Evolutionary conservation across 2,797 vertebrate genomes (phyloP).

Genomic region (Falco rusticolus): DNA sequence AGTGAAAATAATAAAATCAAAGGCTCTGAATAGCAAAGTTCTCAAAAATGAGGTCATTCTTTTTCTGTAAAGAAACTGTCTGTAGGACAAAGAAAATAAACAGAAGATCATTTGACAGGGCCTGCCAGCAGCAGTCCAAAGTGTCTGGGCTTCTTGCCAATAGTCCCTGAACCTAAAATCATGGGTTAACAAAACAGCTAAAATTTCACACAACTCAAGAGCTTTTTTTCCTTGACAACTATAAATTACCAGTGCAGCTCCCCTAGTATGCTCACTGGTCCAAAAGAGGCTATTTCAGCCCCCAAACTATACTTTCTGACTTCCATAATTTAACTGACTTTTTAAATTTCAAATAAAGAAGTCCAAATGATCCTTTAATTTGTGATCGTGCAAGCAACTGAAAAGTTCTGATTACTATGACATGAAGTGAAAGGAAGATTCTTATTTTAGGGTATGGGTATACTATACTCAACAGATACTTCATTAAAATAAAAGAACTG

Average conservation of each 20-base stretch:
- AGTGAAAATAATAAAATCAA: not conserved
- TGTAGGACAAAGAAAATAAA: slow-evolving; percentile 11
- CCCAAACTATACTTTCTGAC: not conserved
- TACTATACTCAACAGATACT: not conserved
- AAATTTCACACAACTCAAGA: slow-evolving; percentile 17
- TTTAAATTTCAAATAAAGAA: not conserved
- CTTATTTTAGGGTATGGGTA: not conserved
- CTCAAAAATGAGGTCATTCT: not conserved
- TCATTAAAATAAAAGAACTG: not conserved
- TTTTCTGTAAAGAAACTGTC: not conserved
- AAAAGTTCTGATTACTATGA: not conserved
- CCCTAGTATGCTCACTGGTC: not conserved
- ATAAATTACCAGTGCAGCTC: not conserved
- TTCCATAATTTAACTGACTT: not conserved
- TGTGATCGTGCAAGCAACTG: not conserved
- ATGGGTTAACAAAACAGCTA: slow-evolving; percentile 30
- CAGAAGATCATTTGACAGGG: not conserved
- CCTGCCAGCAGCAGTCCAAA: not conserved
- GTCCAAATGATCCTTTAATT: not conserved
- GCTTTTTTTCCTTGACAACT: not conserved
- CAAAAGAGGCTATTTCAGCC: not conserved
- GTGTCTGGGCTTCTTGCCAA: slow-evolving; percentile 18
- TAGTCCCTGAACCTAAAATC: slow-evolving; percentile 18
- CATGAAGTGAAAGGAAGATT: not conserved
- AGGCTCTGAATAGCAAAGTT: not conserved